Evolutionary conservation across 2,888 invertebrate genomes (phyloP).

Genomic region (Phaedon cochleariae): DNA sequence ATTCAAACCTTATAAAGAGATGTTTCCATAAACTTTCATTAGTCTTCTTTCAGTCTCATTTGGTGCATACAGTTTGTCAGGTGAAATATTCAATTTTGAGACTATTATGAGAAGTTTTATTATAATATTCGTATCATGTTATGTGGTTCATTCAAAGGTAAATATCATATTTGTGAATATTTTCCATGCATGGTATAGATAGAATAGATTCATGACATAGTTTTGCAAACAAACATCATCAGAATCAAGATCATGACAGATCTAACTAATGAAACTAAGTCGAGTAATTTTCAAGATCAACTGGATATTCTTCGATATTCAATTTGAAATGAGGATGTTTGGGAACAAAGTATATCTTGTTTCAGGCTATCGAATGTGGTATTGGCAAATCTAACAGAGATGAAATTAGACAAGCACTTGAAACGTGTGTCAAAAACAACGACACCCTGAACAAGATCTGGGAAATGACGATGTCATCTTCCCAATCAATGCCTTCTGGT

Average conservation of each 20-base stretch:
- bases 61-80: slow-evolving; percentile 21
- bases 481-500: not conserved
- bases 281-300: too few relatives aligned
- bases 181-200: too few relatives aligned
- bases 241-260: too few relatives aligned
- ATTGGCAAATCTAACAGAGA: slow-evolving; percentile 41
- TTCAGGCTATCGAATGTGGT: slow-evolving; percentile 56
- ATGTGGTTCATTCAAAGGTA: slow-evolving; percentile 3
- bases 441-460: slow-evolving; percentile 47
- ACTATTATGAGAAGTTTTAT: slow-evolving; percentile 29
- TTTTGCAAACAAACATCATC: too few relatives aligned
- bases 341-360: not conserved
- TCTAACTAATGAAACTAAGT: too few relatives aligned
- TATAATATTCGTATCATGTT: slow-evolving; percentile 19
- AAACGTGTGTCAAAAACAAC: slow-evolving; percentile 46
- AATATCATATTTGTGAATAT: too few relatives aligned
- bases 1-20: not conserved
- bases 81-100: not conserved
- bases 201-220: too few relatives aligned
- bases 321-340: too few relatives aligned
- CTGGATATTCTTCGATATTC: too few relatives aligned
- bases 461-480: slow-evolving; percentile 51
- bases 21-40: slow-evolving; percentile 5
- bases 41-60: too few relatives aligned
- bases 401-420: slow-evolving; percentile 39